Percentiles rank a stretch among this genome's conserved stretches.
These are phyloP conservation scores for Alcedo quadribrachys DNA, from an alignment of 2,797 vertebrate genomes.

Conservation along the genomic window DNA sequence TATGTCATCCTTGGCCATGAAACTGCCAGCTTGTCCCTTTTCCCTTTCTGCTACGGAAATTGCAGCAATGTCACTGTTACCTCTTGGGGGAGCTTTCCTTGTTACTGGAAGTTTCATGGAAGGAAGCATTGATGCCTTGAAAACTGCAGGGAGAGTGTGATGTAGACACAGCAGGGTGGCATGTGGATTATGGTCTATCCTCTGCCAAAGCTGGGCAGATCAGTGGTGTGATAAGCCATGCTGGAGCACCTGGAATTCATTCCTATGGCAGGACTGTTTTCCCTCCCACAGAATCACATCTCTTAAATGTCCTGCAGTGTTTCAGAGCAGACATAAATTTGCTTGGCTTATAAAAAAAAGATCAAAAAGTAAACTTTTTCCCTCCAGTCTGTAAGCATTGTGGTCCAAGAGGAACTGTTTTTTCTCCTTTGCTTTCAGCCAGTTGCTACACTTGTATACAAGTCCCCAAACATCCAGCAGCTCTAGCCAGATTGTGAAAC, in stretches of 20 bases:
- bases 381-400: not conserved
- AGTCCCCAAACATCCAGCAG: not conserved
- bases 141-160: not conserved
- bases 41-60: not conserved
- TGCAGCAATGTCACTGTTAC: not conserved
- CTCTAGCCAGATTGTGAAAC: not conserved
- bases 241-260: not conserved
- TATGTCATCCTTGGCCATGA: not conserved
- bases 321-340: not conserved
- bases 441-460: not conserved
- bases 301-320: not conserved
- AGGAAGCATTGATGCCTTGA: not conserved
- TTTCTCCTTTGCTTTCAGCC: not conserved
- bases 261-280: not conserved
- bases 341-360: not conserved
- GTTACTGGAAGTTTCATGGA: not conserved
- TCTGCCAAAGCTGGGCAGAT: not conserved
- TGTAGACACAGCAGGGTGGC: not conserved
- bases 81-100: constrained; percentile 10
- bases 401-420: not conserved
- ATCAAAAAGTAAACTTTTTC: not conserved
- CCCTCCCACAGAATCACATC: not conserved
- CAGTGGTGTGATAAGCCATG: not conserved
- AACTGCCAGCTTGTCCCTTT: not conserved
- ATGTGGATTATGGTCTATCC: not conserved